phyloP scores from a whole-genome alignment of 2,888 invertebrate genomes.

The Amaurobius ferox region DNA sequence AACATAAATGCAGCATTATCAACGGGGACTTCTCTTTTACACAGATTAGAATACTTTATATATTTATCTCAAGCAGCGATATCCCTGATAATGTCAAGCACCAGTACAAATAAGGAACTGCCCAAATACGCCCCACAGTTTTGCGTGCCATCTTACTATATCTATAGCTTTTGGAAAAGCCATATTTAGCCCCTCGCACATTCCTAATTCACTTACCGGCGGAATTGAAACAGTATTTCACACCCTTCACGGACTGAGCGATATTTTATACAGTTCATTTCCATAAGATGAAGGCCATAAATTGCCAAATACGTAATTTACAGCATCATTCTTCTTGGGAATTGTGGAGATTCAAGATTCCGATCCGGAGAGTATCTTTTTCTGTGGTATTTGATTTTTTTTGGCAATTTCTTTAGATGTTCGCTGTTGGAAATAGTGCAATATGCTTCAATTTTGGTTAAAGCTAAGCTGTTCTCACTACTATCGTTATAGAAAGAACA shows the following conservation, averaged over 20 bases:
- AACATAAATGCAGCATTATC: background rate
- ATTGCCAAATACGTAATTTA: constrained; percentile 68
- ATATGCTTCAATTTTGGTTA: too few species aligned
- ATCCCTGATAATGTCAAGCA: background rate
- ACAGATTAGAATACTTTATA: constrained; percentile 9
- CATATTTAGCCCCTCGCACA: constrained; percentile 3
- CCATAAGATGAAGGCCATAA: constrained; percentile 70
- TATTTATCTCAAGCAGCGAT: background rate
- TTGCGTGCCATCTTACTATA: background rate
- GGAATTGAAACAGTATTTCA: constrained; percentile 40
- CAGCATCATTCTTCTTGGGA: background rate
- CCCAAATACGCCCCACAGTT: background rate
- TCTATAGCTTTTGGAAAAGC: background rate
- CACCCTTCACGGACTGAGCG: constrained; percentile 44
- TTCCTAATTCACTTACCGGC: constrained; percentile 49
- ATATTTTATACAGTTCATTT: constrained; percentile 72
- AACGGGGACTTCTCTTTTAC: background rate
- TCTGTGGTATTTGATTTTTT: background rate
- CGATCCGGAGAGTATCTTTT: background rate
- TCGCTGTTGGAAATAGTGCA: too few species aligned
- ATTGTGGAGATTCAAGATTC: constrained; percentile 1
- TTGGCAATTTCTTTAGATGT: background rate
- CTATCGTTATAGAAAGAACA: too few species aligned
- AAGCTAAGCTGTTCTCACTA: too few species aligned
- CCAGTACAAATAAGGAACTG: background rate